Conservation (phyloP, 2,113 vertebrate genomes). For the Corythornis cristatus region DNA sequence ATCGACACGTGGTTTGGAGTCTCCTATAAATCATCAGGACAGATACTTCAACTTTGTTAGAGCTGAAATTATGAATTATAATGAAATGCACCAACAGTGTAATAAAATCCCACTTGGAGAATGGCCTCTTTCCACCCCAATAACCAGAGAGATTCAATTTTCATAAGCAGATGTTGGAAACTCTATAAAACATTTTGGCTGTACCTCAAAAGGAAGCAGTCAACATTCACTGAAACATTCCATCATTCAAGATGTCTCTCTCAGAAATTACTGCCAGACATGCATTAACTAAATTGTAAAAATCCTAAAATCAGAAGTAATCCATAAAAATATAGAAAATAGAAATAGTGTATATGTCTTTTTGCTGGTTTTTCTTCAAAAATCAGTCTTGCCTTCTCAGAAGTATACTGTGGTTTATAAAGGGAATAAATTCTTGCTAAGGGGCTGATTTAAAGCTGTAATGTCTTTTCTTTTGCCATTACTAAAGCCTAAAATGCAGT, state of each 20-base stretch:
- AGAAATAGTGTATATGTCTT: not conserved
- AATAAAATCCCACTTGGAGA: not conserved
- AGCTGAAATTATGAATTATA: constrained; percentile 8
- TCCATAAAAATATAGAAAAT: not conserved
- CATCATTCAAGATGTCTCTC: not conserved
- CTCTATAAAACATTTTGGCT: not conserved
- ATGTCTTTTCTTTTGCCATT: not conserved
- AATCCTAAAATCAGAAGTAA: not conserved
- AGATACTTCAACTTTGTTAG: constrained; percentile 13
- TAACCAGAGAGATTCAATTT: not conserved
- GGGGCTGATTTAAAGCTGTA: not conserved
- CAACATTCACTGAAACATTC: not conserved
- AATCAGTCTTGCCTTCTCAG: not conserved
- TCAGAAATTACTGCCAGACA: not conserved
- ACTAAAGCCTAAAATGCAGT: not conserved
- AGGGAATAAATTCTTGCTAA: not conserved
- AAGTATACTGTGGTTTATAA: not conserved
- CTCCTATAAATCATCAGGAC: constrained; percentile 11
- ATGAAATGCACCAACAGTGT: not conserved
- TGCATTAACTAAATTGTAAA: not conserved
- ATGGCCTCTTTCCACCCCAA: not conserved
- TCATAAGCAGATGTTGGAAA: not conserved
- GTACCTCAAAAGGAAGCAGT: not conserved
- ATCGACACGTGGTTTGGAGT: not conserved
- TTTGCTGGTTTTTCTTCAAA: not conserved